These are phyloP conservation scores for Sphaerolaimus hirsutus DNA, from an alignment of 2,888 invertebrate species.

Conservation along the genomic window DNA sequence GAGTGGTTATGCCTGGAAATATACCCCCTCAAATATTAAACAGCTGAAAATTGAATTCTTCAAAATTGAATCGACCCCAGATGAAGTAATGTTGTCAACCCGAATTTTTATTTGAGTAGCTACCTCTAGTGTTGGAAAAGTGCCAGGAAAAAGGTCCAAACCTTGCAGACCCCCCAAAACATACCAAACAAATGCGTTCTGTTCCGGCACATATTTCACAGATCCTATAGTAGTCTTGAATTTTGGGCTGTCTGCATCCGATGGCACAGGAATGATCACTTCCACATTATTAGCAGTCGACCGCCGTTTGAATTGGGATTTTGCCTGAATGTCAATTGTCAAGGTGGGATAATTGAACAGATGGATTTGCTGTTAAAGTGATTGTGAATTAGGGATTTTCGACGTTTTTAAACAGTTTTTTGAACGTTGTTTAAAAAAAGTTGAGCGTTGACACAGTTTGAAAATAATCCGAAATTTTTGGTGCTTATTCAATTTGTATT, in stretches of 20 bases:
- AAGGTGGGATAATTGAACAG: not conserved
- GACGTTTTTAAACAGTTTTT: no score
- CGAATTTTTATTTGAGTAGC: not conserved
- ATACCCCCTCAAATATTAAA: no score
- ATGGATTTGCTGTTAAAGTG: no score
- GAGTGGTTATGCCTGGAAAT: not conserved
- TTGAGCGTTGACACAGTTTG: no score
- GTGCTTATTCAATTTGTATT: no score
- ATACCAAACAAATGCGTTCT: slow-evolving; percentile 86
- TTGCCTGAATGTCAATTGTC: slow-evolving; percentile 38
- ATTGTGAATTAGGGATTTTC: no score
- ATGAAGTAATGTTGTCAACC: no score
- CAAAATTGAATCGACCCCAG: no score
- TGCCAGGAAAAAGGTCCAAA: not conserved
- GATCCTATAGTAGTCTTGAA: slow-evolving; percentile 54
- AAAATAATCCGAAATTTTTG: no score
- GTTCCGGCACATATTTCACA: slow-evolving; percentile 87
- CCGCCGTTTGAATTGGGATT: slow-evolving; percentile 84
- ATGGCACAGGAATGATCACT: slow-evolving; percentile 77
- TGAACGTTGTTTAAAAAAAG: no score
- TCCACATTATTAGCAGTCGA: slow-evolving; percentile 97
- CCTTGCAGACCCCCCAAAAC: slow-evolving; percentile 50
- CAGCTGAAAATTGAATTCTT: no score
- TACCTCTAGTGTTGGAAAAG: no score
- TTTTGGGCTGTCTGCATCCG: slow-evolving; percentile 90